phyloP scores from a whole-genome alignment of 2,888 invertebrate genomes.

The Anaspis maculata region DNA sequence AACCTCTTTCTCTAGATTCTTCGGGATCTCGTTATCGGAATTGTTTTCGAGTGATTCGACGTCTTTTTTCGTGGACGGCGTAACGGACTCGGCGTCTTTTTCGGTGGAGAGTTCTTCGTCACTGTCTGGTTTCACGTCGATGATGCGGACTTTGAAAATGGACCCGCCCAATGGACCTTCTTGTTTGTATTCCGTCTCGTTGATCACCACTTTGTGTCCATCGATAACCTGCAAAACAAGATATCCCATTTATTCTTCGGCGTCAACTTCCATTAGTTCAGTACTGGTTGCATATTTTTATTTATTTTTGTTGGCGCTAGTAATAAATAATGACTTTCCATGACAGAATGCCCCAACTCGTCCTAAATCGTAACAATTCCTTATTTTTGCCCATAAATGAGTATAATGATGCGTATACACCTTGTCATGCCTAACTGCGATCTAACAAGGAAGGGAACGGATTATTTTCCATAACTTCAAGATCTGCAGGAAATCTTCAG shows the following conservation, averaged over 20 bases:
- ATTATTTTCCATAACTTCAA: too few relatives aligned
- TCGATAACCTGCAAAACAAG: conserved; percentile 46
- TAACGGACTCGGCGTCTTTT: conserved; percentile 20
- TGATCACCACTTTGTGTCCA: conserved; percentile 47
- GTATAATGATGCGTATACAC: too few relatives aligned
- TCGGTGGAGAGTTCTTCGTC: conserved; percentile 23
- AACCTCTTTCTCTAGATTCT: conserved; percentile 32
- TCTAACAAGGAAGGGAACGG: too few relatives aligned
- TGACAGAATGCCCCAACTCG: too few relatives aligned
- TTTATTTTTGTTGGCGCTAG: too few relatives aligned
- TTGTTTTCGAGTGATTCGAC: conserved; percentile 31
- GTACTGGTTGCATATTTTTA: neutral
- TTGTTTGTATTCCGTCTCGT: conserved; percentile 46
- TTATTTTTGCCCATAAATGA: too few relatives aligned
- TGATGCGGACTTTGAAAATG: conserved; percentile 42
- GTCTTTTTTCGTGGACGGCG: conserved; percentile 17
- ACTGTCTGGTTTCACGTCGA: conserved; percentile 42
- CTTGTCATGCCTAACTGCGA: too few relatives aligned
- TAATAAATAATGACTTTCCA: too few relatives aligned
- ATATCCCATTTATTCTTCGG: too few relatives aligned
- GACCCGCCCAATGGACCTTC: conserved; percentile 35
- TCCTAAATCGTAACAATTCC: too few relatives aligned
- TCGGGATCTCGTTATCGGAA: conserved; percentile 33
- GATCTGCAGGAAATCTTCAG: too few relatives aligned
- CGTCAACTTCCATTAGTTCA: neutral